Evolutionary conservation across 2,113 vertebrate species (phyloP).

Genomic region (Pholis gunnellus): DNA sequence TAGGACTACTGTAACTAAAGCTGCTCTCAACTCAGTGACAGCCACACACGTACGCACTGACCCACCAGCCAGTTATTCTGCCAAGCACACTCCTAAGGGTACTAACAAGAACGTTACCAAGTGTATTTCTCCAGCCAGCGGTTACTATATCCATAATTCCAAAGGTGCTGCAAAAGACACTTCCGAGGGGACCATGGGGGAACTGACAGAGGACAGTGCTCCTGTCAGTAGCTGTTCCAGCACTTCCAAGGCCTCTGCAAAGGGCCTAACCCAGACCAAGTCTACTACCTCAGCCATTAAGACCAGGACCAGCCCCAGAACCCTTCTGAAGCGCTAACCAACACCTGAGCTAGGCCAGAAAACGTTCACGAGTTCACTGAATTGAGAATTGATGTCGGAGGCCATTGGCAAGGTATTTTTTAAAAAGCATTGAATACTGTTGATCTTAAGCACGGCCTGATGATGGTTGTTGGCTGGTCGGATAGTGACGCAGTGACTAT

Average conservation of each 20-base stretch:
- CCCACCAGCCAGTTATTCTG: constrained; percentile 30
- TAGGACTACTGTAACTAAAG: constrained; percentile 36
- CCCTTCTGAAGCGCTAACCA: constrained; percentile 42
- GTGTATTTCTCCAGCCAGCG: constrained; percentile 44
- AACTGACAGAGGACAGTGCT: not conserved
- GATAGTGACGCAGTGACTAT: not conserved
- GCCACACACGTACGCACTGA: not conserved
- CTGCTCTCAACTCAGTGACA: constrained; percentile 43
- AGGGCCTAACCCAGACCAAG: constrained; percentile 52
- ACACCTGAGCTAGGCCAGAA: not conserved
- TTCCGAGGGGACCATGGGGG: constrained; percentile 14
- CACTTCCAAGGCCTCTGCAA: constrained; percentile 56
- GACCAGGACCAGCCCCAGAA: constrained; percentile 70
- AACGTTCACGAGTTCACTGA: constrained; percentile 1
- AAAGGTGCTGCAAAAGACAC: constrained; percentile 50
- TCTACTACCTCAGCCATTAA: constrained; percentile 66
- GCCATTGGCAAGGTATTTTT: not conserved
- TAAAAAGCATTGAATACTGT: constrained; percentile 6
- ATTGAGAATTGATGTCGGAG: not conserved
- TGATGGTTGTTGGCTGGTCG: not conserved
- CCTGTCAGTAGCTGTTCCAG: constrained; percentile 30
- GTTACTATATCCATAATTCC: constrained; percentile 26
- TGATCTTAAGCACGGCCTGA: not conserved
- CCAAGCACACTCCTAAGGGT: constrained; percentile 35
- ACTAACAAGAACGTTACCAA: constrained; percentile 35